Conservation (phyloP, 2,113 vertebrate genomes). For the Caranx ignobilis region DNA sequence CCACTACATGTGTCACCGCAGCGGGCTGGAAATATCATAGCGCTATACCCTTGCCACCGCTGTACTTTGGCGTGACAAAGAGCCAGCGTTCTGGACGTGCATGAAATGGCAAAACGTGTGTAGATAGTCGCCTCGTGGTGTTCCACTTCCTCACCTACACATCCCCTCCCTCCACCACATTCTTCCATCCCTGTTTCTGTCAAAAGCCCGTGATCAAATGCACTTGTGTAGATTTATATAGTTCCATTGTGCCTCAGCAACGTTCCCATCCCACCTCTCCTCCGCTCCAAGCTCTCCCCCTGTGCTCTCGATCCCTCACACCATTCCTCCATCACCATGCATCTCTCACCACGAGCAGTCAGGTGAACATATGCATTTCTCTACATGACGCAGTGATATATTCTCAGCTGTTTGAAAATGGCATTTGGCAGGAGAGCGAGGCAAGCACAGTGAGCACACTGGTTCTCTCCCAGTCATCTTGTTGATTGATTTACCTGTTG, state of each 20-base stretch:
- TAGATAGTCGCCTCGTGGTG: slow-evolving; percentile 62
- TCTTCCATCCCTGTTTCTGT: slow-evolving; percentile 67
- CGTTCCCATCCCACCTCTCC: slow-evolving; percentile 58
- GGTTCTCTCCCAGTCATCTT: slow-evolving; percentile 13
- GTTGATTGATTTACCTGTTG: slow-evolving; percentile 70
- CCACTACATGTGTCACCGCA: slow-evolving; percentile 75
- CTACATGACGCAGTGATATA: slow-evolving; percentile 44
- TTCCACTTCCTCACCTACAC: slow-evolving; percentile 54
- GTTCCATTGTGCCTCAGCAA: slow-evolving; percentile 63
- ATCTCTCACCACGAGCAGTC: slow-evolving; percentile 40
- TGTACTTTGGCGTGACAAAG: slow-evolving; percentile 78
- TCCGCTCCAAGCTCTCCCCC: slow-evolving; percentile 16
- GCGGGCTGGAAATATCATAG: slow-evolving; percentile 75
- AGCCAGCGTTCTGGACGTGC: slow-evolving; percentile 71
- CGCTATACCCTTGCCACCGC: slow-evolving; percentile 68
- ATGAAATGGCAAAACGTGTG: slow-evolving; percentile 72
- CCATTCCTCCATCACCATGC: slow-evolving; percentile 32
- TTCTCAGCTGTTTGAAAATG: slow-evolving; percentile 58
- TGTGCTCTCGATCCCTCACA: slow-evolving; percentile 18
- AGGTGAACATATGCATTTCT: slow-evolving; percentile 67
- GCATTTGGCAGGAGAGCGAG: slow-evolving; percentile 40
- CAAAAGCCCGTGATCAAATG: slow-evolving; percentile 71
- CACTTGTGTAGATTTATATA: slow-evolving; percentile 72
- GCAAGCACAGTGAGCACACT: neutral
- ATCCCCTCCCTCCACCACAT: slow-evolving; percentile 30